Conservation (phyloP, 2,797 vertebrate species). For the Alectoris magna region DNA sequence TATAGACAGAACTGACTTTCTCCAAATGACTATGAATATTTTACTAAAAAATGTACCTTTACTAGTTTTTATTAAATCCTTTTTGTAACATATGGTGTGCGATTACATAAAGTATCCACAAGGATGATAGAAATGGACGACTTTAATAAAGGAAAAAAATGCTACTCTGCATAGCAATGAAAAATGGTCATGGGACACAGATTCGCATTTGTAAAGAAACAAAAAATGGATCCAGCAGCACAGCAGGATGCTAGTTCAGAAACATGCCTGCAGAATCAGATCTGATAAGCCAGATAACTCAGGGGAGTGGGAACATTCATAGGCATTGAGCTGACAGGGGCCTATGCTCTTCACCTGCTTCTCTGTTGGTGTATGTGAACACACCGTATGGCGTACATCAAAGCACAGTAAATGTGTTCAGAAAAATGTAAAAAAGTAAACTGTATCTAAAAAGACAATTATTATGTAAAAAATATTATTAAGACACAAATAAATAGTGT, state of each 20-base stretch:
- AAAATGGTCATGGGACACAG: background rate
- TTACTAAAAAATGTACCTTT: background rate
- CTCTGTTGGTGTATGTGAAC: background rate
- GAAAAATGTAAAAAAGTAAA: background rate
- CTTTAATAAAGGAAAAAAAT: background rate
- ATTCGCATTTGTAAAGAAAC: background rate
- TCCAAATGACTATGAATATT: background rate
- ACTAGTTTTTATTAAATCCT: background rate
- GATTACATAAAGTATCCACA: background rate
- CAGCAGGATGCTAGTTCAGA: background rate
- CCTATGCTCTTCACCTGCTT: background rate
- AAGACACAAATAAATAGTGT: background rate
- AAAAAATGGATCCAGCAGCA: background rate
- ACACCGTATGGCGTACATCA: background rate
- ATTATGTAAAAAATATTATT: background rate
- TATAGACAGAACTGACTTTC: background rate
- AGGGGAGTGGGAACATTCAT: background rate
- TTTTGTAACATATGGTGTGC: background rate
- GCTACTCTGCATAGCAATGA: background rate
- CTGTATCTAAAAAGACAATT: background rate
- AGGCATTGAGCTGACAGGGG: background rate
- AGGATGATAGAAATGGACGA: background rate
- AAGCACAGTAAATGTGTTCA: background rate
- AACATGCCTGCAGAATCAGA: background rate
- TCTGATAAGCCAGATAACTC: background rate